Conservation (phyloP, 2,797 vertebrate species). For the Brachyalestes nurse region DNA sequence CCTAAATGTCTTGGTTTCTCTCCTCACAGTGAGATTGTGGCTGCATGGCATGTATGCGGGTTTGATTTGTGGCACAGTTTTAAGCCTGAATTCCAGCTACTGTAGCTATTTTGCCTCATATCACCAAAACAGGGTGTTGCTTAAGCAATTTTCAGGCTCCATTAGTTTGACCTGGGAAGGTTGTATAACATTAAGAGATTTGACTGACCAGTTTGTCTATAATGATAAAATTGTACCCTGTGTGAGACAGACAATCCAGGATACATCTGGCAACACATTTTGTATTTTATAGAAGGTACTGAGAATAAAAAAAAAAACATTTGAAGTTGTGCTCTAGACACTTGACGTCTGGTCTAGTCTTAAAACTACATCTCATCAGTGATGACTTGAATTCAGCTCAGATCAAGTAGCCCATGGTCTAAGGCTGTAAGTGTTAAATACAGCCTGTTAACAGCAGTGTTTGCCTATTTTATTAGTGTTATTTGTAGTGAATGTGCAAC, state of each 20-base stretch:
- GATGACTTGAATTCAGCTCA: too few relatives aligned
- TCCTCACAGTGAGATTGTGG: neutral
- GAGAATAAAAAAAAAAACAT: neutral
- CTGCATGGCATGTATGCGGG: slow-evolving; percentile 10
- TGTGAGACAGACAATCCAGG: too few relatives aligned
- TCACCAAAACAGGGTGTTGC: slow-evolving; percentile 31
- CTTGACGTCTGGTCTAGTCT: too few relatives aligned
- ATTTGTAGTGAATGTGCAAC: neutral
- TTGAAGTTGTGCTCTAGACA: neutral
- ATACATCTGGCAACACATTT: too few relatives aligned
- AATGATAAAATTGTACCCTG: too few relatives aligned
- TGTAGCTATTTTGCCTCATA: slow-evolving; percentile 44
- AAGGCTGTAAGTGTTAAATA: neutral
- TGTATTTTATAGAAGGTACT: too few relatives aligned
- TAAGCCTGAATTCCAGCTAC: slow-evolving; percentile 44
- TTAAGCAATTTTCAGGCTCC: neutral
- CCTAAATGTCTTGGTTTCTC: neutral
- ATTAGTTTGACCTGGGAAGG: neutral
- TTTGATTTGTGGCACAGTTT: slow-evolving; percentile 29
- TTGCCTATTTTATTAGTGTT: neutral
- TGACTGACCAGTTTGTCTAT: neutral
- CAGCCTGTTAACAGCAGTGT: neutral
- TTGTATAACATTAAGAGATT: neutral
- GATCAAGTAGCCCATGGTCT: too few relatives aligned
- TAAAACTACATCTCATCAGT: too few relatives aligned